Conservation (phyloP, 1,140 invertebrate genomes). For the Scaptomyza pallida region DNA sequence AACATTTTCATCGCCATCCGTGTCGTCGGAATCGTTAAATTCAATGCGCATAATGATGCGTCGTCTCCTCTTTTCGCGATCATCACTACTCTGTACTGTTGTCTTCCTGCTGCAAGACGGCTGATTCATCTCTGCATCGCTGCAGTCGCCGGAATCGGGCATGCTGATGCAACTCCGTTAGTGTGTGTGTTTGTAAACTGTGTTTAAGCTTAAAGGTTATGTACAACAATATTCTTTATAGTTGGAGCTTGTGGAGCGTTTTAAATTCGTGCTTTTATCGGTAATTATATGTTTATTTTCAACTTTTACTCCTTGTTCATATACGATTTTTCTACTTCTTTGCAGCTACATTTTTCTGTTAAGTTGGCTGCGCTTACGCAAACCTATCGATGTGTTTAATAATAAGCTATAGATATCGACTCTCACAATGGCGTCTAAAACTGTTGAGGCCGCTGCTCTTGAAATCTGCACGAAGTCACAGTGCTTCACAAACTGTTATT, state of each 20-base stretch:
- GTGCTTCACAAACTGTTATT: slow-evolving; percentile 11
- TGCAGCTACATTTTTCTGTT: slow-evolving; percentile 42
- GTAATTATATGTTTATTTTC: slow-evolving; percentile 46
- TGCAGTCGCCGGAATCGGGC: slow-evolving; percentile 71
- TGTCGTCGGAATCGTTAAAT: slow-evolving; percentile 74
- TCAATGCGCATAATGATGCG: slow-evolving; percentile 83
- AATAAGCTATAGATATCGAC: slow-evolving; percentile 34
- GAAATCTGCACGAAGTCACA: slow-evolving; percentile 7
- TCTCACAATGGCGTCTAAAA: slow-evolving; percentile 32
- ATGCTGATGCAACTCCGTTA: slow-evolving; percentile 75
- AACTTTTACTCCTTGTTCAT: slow-evolving; percentile 47
- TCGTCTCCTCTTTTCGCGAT: slow-evolving; percentile 59
- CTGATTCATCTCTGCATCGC: slow-evolving; percentile 61
- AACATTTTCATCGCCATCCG: slow-evolving; percentile 46
- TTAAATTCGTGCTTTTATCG: slow-evolving; percentile 7
- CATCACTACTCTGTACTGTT: slow-evolving; percentile 20
- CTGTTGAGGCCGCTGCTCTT: slow-evolving; percentile 22
- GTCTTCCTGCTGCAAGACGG: slow-evolving; percentile 58
- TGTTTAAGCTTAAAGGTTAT: slow-evolving; percentile 4
- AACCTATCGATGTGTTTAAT: slow-evolving; percentile 40
- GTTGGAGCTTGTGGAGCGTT: slow-evolving; percentile 2
- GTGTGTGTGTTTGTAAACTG: slow-evolving; percentile 38
- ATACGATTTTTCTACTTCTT: slow-evolving; percentile 56
- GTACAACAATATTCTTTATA: slow-evolving; percentile 6
- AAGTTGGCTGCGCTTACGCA: slow-evolving; percentile 53